Evolutionary conservation across 1,140 invertebrate genomes (phyloP), one percentile per base, ranked within the genome.

Genomic region (Condylostylus longicornis): DNA sequence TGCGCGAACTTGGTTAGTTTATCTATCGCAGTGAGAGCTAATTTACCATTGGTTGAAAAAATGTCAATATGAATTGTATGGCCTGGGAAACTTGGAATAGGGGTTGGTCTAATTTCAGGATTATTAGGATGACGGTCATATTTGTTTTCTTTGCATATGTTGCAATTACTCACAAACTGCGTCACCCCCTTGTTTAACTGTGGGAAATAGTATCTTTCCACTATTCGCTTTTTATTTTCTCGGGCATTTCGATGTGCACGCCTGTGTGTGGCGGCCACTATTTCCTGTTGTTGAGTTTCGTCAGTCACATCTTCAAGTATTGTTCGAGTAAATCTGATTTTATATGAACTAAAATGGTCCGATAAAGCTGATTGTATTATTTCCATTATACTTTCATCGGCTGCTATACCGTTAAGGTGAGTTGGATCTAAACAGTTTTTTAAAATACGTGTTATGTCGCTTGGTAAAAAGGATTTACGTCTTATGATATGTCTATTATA

Each of bases 41-140:
- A 18, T 2, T 35, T 13, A 17, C 13, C 29, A 20, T 41, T 23
- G 12, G 36, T 42, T 3, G 28, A 27, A 22, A 39, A 41, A 12
- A 44, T 47, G 13, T 45, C 46, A 17, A 47, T 39, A 15, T 48
- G 35, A 7, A 48, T 13, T 13, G 36, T 45, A 6, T 43, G 35
- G 5, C 37, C 41, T 14, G 37, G 43, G 32, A 33, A 41, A 32
- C 36, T 29, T 2, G 43, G 43, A n/a, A 43, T 35, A 6, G 43
- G 43, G 8, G 38, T 47, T 32, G 30, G 18, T 33, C 20, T 22
- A 9, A 44, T 12, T 5, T 31, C 14, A 6, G 21, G 40, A 4
- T 37, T 28, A 15, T 28, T 33, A 9, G 37, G 41, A 19, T 40
- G 30, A n/a, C 40, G 8, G 14, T 47, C 42, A 27, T 47, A 44